phyloP scores from a whole-genome alignment of 1,140 invertebrate species.

The Cataglyphis hispanica region DNA sequence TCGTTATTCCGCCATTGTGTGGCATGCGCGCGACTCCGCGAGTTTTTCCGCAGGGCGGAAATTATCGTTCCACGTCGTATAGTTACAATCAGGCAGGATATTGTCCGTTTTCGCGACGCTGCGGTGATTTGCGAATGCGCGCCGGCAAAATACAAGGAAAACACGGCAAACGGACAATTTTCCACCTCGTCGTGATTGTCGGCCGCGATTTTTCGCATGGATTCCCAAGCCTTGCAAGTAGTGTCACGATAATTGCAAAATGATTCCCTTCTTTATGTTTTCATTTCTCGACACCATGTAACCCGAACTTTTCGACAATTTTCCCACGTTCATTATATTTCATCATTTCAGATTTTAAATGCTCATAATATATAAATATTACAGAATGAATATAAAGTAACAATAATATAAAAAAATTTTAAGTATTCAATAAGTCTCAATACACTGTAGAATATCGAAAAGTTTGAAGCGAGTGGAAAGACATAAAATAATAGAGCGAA shows the following conservation, averaged over 20 bases:
- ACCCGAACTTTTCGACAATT: slow-evolving; percentile 1
- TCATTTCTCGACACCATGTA: background rate
- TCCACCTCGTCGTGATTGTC: slow-evolving; percentile 1
- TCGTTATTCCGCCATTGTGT: slow-evolving; percentile 22
- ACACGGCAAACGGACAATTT: slow-evolving; percentile 18
- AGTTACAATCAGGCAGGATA: slow-evolving; percentile 48
- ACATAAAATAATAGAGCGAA: background rate
- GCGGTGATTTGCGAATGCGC: background rate
- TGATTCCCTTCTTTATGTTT: slow-evolving; percentile 19
- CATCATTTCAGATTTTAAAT: background rate
- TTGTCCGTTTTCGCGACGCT: slow-evolving; percentile 42
- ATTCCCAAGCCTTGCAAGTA: slow-evolving; percentile 25
- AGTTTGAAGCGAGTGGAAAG: background rate
- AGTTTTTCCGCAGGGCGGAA: slow-evolving; percentile 46
- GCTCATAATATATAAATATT: background rate
- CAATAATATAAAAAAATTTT: background rate
- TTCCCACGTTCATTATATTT: background rate
- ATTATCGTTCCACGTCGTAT: slow-evolving; percentile 38
- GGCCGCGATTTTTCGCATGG: slow-evolving; percentile 28
- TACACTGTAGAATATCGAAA: background rate
- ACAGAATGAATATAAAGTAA: background rate
- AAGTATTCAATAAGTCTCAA: background rate
- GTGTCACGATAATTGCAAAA: background rate
- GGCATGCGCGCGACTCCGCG: background rate
- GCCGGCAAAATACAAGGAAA: background rate